A percentile compares a stretch with the other conserved stretches of the same genome.
These are phyloP conservation scores for Polietes domitor DNA, from an alignment of 2,888 invertebrate genomes.

Conservation along the genomic window DNA sequence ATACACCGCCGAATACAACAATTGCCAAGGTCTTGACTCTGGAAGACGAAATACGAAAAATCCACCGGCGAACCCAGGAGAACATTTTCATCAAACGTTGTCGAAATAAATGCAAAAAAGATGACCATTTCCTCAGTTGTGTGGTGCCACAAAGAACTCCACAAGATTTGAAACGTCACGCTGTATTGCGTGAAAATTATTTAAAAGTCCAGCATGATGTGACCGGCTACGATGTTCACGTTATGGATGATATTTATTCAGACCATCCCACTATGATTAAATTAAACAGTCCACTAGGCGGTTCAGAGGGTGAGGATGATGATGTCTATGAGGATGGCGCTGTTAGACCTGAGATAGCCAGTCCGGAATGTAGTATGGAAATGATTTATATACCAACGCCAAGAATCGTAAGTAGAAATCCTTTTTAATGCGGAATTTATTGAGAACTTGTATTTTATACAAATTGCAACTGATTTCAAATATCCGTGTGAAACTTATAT, in stretches of 20 bases:
- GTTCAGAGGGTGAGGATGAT: conserved; percentile 67
- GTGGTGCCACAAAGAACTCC: conserved; percentile 73
- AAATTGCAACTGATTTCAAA: too few relatives aligned
- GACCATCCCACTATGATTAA: conserved; percentile 68
- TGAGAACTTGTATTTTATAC: too few relatives aligned
- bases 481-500: too few relatives aligned
- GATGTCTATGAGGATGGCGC: conserved; percentile 23
- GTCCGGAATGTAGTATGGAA: conserved; percentile 73
- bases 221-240: conserved; percentile 70
- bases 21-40: conserved; percentile 75
- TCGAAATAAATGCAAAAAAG: conserved; percentile 70
- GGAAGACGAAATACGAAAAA: conserved; percentile 74
- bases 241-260: conserved; percentile 66
- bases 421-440: not conserved
- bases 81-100: conserved; percentile 71
- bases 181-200: conserved; percentile 72
- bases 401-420: conserved; percentile 73
- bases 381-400: conserved; percentile 73
- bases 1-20: conserved; percentile 69
- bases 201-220: conserved; percentile 67
- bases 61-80: conserved; percentile 73
- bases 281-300: conserved; percentile 72
- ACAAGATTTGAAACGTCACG: conserved; percentile 70
- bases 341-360: conserved; percentile 72
- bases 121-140: conserved; percentile 72